Percentiles rank a stretch among this genome's conserved stretches.
phyloP scores from a whole-genome alignment of 2,797 vertebrate species.

The Squalus acanthias region DNA sequence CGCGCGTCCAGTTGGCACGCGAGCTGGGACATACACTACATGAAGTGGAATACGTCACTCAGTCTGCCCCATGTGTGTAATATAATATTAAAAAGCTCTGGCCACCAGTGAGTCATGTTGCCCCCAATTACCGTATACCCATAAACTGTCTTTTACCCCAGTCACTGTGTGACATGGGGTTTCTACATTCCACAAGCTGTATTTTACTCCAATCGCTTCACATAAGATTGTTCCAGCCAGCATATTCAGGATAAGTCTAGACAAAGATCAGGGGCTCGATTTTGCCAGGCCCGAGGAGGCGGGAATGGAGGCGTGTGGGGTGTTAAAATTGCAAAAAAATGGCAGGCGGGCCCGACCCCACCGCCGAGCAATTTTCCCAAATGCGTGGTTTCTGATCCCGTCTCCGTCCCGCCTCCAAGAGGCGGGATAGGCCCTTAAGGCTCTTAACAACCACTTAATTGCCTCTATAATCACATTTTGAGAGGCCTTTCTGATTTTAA shows the following conservation, averaged over 20 bases:
- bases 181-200: background rate
- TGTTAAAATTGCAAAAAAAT: too few species aligned
- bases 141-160: background rate
- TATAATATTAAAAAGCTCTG: background rate
- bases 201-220: background rate
- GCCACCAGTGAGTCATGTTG: background rate
- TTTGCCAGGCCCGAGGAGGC: too few species aligned
- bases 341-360: too few species aligned
- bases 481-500: too few species aligned
- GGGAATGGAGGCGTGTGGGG: too few species aligned
- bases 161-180: background rate
- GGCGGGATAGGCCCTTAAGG: too few species aligned
- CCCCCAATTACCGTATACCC: background rate
- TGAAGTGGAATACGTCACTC: background rate
- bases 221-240: background rate
- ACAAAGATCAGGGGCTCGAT: background rate
- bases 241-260: background rate
- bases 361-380: too few species aligned
- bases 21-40: background rate
- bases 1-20: background rate
- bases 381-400: too few species aligned
- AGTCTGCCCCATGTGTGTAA: background rate
- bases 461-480: too few species aligned
- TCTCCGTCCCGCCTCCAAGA: too few species aligned
- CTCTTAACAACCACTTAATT: too few species aligned